Conservation (phyloP, 2,113 vertebrate genomes). For the Gobiocypris rarus region DNA sequence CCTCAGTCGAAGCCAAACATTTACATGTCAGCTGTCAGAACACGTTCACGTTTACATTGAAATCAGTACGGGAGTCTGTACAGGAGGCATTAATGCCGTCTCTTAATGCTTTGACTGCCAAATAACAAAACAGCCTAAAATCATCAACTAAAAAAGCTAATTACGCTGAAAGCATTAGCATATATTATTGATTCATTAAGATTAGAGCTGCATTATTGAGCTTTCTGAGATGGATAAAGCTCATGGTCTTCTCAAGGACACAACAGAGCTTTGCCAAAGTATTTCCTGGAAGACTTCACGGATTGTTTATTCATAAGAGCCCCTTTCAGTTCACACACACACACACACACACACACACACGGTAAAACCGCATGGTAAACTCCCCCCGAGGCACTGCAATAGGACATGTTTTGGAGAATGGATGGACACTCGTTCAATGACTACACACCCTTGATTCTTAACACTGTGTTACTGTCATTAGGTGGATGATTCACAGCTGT, state of each 20-base stretch:
- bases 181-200: neutral
- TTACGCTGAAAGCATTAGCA: neutral
- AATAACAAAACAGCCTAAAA: neutral
- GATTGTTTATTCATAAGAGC: constrained; percentile 8
- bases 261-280: neutral
- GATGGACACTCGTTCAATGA: too few relatives aligned
- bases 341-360: constrained; percentile 32
- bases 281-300: constrained; percentile 16
- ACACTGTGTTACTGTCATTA: too few relatives aligned
- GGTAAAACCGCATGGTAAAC: neutral
- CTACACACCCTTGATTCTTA: too few relatives aligned
- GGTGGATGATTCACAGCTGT: too few relatives aligned
- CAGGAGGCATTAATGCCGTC: neutral
- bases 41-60: neutral
- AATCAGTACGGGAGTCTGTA: neutral
- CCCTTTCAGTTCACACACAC: constrained; percentile 10
- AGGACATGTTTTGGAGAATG: too few relatives aligned
- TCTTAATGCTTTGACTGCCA: neutral
- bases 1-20: neutral
- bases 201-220: neutral
- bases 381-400: neutral
- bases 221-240: neutral
- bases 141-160: neutral
- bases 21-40: constrained; percentile 4
- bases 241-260: neutral